Conservation (phyloP, 2,113 vertebrate species). For the Lasiurus cinereus region DNA sequence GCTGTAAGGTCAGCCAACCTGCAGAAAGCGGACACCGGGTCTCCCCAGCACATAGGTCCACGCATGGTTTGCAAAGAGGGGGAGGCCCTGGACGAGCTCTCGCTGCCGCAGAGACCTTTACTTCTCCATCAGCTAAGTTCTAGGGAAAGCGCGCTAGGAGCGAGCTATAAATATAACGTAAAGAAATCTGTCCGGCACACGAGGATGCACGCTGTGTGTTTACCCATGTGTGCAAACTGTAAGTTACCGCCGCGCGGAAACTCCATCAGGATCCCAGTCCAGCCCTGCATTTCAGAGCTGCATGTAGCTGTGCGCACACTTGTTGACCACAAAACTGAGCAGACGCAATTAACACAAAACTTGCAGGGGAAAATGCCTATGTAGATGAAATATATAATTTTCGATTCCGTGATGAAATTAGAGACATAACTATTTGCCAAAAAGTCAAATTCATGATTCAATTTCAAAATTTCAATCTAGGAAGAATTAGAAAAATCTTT, state of each 20-base stretch:
- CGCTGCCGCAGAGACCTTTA: slow-evolving; percentile 6
- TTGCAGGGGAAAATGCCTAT: neutral
- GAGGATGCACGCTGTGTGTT: neutral
- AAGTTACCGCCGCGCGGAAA: neutral
- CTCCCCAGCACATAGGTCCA: slow-evolving; percentile 22
- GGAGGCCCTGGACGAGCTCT: neutral
- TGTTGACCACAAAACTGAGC: neutral
- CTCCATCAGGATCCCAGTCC: neutral
- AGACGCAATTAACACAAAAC: neutral
- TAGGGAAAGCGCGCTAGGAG: neutral
- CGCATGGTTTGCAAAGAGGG: neutral
- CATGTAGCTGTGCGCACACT: too few relatives aligned
- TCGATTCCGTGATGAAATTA: neutral
- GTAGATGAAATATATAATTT: neutral
- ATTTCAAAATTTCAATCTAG: slow-evolving; percentile 6
- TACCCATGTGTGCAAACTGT: neutral
- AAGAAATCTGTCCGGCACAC: slow-evolving; percentile 6
- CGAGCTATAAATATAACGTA: neutral
- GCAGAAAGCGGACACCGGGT: slow-evolving; percentile 33
- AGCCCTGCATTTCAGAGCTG: neutral
- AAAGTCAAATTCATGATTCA: neutral
- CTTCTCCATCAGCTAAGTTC: neutral
- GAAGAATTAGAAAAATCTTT: neutral
- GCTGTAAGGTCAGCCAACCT: slow-evolving; percentile 70
- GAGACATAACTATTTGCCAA: neutral